These are phyloP conservation scores for Ictalurus furcatus DNA, from an alignment of 2,113 vertebrate species.

Conservation along the genomic window DNA sequence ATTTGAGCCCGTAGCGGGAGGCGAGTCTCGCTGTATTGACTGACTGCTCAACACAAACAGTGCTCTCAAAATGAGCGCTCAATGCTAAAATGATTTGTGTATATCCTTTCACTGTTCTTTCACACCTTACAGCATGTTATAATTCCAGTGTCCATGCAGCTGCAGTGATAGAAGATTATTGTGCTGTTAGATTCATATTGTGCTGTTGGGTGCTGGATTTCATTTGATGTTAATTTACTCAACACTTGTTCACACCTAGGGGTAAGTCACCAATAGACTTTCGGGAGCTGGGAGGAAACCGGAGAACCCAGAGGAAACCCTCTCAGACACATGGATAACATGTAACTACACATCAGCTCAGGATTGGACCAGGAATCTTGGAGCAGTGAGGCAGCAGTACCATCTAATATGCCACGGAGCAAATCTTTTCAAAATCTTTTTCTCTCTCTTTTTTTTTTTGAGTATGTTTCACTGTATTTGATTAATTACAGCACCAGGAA, in stretches of 20 bases:
- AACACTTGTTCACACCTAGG: neutral
- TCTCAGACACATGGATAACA: neutral
- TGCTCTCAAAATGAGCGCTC: slow-evolving; percentile 63
- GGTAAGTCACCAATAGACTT: neutral
- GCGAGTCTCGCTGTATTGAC: slow-evolving; percentile 60
- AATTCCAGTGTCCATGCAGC: neutral
- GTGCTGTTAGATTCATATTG: neutral
- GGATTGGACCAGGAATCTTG: neutral
- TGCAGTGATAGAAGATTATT: no score
- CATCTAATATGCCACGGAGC: neutral
- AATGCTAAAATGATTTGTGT: slow-evolving; percentile 67
- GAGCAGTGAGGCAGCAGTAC: neutral
- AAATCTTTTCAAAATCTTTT: neutral
- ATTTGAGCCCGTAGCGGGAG: slow-evolving; percentile 47
- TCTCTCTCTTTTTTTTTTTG: neutral
- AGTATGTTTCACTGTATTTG: neutral
- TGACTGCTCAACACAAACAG: slow-evolving; percentile 59
- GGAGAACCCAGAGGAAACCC: neutral
- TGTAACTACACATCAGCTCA: neutral
- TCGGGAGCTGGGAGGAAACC: neutral
- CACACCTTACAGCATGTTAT: slow-evolving; percentile 43
- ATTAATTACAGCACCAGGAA: neutral
- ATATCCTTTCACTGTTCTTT: slow-evolving; percentile 47
- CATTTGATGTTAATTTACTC: neutral
- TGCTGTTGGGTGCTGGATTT: neutral